Evolutionary conservation across 2,113 vertebrate species (phyloP).

Genomic region (Apteryx owenii): DNA sequence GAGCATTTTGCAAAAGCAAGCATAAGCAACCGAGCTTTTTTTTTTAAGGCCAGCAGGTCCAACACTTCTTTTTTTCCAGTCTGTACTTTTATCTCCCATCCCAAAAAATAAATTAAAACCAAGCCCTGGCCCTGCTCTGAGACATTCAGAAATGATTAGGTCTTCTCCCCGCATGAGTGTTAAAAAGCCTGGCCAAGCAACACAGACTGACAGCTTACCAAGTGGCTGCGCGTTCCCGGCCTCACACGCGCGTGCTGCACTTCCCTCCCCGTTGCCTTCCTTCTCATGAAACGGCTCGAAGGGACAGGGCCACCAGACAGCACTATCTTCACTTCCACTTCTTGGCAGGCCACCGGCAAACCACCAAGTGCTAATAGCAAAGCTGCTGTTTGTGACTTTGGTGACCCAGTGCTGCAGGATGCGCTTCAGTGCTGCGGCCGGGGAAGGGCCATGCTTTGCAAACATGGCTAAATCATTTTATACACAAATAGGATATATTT

Average conservation of each 20-base stretch:
- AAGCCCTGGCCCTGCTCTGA: neutral
- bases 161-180: neutral
- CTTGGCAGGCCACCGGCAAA: neutral
- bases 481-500: neutral
- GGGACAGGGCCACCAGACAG: neutral
- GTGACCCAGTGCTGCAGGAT: neutral
- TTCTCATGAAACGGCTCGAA: accelerated
- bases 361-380: neutral
- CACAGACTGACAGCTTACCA: neutral
- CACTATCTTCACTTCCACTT: accelerated
- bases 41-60: neutral
- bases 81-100: neutral
- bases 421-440: accelerated
- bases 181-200: neutral
- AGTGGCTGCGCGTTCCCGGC: neutral
- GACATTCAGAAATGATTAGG: neutral
- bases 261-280: neutral
- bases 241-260: neutral
- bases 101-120: neutral
- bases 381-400: neutral
- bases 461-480: neutral
- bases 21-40: neutral
- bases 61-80: neutral
- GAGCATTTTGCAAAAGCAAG: neutral
- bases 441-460: neutral